Conservation (phyloP, 2,888 invertebrate genomes). For the Polyommatus iphigenia region DNA sequence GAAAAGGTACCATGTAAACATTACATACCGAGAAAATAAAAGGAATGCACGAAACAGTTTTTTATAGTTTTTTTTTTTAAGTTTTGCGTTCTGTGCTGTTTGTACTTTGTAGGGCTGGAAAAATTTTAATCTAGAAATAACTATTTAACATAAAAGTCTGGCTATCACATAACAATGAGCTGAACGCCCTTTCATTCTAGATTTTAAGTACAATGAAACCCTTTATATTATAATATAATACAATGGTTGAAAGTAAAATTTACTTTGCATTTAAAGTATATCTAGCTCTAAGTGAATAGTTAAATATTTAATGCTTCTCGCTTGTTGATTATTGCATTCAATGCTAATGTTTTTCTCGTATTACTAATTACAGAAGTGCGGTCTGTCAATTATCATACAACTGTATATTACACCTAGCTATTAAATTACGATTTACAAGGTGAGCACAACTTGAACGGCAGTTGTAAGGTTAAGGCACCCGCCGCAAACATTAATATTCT, state of each 20-base stretch:
- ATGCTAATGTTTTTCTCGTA: not conserved
- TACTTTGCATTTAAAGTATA: no score
- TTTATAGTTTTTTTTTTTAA: not conserved
- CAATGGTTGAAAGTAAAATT: no score
- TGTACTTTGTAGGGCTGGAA: not conserved
- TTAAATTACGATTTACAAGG: slow-evolving; percentile 8
- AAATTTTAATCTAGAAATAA: not conserved
- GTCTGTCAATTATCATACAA: not conserved
- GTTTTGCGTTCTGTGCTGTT: not conserved
- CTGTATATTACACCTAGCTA: slow-evolving; percentile 11
- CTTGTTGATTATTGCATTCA: not conserved
- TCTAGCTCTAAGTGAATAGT: not conserved
- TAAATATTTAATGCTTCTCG: not conserved
- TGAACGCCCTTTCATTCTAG: no score
- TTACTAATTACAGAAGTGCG: not conserved
- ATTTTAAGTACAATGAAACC: no score
- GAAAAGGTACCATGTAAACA: slow-evolving; percentile 21
- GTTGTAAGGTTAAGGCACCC: not conserved
- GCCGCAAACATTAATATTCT: slow-evolving; percentile 24
- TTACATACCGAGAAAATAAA: slow-evolving; percentile 5
- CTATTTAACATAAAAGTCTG: no score
- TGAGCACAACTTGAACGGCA: not conserved
- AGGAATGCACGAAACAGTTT: not conserved
- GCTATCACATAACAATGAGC: no score
- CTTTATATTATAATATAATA: no score